phyloP scores from a whole-genome alignment of 2,797 vertebrate genomes.

The Pseudocheirus occidentalis region DNA sequence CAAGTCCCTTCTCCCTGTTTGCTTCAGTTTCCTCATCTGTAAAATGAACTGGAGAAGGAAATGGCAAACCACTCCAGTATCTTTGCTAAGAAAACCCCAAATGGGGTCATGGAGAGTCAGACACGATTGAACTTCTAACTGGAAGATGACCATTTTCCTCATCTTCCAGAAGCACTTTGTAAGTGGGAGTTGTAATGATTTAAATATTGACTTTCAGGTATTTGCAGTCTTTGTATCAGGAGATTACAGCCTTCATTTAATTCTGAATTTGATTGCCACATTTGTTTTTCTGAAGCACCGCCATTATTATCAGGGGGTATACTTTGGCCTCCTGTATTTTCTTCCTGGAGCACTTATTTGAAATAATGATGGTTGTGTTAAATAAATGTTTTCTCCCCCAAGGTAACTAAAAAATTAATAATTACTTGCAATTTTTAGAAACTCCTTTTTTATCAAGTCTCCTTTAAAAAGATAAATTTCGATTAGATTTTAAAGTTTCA shows the following conservation, averaged over 20 bases:
- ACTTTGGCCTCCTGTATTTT: background rate
- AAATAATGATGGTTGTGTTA: background rate
- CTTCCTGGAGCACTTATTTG: background rate
- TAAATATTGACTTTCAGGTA: background rate
- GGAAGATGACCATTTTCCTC: background rate
- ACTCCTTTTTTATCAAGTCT: background rate
- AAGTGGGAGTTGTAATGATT: background rate
- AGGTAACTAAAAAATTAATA: background rate
- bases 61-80: background rate
- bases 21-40: background rate
- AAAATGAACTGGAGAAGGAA: background rate
- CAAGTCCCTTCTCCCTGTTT: background rate
- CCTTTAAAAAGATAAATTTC: slow-evolving; percentile 13
- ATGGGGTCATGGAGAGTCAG: background rate
- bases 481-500: slow-evolving; percentile 24
- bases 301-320: background rate
- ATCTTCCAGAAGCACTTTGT: background rate
- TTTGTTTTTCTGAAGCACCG: background rate
- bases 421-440: slow-evolving; percentile 47
- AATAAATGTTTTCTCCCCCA: background rate
- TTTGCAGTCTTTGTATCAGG: background rate
- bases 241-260: slow-evolving; percentile 27
- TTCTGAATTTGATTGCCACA: slow-evolving; percentile 30
- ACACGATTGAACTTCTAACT: background rate
- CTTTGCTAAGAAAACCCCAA: background rate